Base-by-base conservation (phyloP, 92 coral and sea anemone species). In the Zoanthus sansibaricus region DNA sequence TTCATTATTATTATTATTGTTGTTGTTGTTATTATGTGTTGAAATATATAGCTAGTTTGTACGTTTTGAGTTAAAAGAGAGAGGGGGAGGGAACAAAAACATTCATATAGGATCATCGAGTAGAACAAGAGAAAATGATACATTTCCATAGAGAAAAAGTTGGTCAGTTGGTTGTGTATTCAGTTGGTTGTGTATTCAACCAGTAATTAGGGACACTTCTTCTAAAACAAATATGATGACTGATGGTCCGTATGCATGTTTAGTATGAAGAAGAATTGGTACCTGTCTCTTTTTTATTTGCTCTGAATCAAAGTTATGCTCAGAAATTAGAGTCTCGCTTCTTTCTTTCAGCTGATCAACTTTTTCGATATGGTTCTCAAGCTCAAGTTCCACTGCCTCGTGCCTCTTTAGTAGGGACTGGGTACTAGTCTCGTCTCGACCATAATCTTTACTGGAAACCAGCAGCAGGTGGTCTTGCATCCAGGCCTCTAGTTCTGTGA, bases 341-440 rank as follows among this genome's bases (percentile, higher is more conserved):
- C 77, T 90, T 59, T 51, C 76, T 51, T 79, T 70, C 30, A 93
- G 84, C 62, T 96, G 95, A 9, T 87, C 72, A n/a, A 96, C 86
- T 78, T 90, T 93, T 67, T 84, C 80, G 12, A 87, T 87, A 85
- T 89, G 91, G 59, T 90, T 91, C 33, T 95, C 96, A 12, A 96
- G 87, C 71, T 96, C 98, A 61, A 96, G 90, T 44, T 93, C 92
- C 56, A 96, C 82, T 17, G 98, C 88, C 82, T 96, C 98, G 66
- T 96, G 98, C 58, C 89, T 91, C 59, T 98, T 96, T 42, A 96
- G 88, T 73, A 96, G 90, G 66, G 94, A 83, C 88, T 96, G 93
- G 47, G 98, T 95, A 74, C 95, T 93, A 51, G 98, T 91, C 76
- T 95, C 95, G 66, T 93, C 98, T 48, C 98, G 98, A 37, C 98